These are phyloP conservation scores for Jaculus jaculus DNA, from an alignment of 2,113 vertebrate species.

Conservation along the genomic window DNA sequence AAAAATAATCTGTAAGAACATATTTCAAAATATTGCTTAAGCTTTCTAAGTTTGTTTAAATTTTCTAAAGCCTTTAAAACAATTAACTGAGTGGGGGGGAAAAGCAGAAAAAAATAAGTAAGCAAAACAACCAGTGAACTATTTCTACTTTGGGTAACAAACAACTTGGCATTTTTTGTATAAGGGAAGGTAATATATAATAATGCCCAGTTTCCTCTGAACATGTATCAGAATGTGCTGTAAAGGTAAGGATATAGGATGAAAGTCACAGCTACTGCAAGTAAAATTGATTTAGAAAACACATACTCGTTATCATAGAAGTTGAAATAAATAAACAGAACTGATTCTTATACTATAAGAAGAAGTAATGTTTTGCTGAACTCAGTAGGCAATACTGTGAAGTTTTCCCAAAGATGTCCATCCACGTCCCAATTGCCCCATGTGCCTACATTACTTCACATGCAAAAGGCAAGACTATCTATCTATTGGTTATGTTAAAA, in stretches of 20 bases:
- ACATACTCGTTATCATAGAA: neutral
- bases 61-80: neutral
- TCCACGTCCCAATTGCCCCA: neutral
- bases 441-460: neutral
- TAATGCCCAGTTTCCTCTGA: neutral
- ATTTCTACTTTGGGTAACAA: neutral
- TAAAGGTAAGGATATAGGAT: neutral
- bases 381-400: neutral
- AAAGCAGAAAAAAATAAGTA: neutral
- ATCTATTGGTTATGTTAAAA: neutral
- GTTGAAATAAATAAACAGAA: neutral
- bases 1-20: neutral
- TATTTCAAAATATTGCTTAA: neutral
- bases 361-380: neutral
- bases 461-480: neutral
- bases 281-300: slow-evolving; percentile 29
- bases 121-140: neutral
- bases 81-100: no score
- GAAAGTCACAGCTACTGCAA: neutral
- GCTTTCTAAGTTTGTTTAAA: slow-evolving; percentile 8
- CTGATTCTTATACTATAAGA: neutral
- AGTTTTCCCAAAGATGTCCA: neutral
- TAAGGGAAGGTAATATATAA: neutral
- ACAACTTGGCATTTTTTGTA: neutral
- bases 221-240: neutral